These are phyloP conservation scores for Heliconius erato DNA, from an alignment of 2,888 invertebrate species.

Conservation along the genomic window DNA sequence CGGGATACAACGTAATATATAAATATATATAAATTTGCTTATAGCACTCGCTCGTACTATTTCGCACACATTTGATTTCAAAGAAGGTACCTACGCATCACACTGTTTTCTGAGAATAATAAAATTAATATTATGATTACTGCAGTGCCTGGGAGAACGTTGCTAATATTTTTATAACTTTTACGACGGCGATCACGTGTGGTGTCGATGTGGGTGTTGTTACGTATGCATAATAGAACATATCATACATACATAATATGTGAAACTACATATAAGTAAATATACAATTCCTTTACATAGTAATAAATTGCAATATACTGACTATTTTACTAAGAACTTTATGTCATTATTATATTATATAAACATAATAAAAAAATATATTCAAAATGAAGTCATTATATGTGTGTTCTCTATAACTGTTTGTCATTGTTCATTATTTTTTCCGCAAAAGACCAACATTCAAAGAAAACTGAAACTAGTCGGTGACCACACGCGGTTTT, in stretches of 20 bases:
- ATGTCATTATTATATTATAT: not conserved
- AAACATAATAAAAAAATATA: not conserved
- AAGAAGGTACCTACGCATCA: constrained; percentile 42
- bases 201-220: constrained; percentile 43
- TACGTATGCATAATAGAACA: not conserved
- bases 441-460: constrained; percentile 49
- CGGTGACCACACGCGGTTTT: constrained; percentile 51
- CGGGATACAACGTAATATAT: not conserved
- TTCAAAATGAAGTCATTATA: constrained; percentile 17
- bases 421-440: constrained; percentile 51
- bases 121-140: constrained; percentile 65
- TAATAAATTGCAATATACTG: not conserved
- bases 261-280: not conserved
- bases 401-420: constrained; percentile 40
- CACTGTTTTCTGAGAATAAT: constrained; percentile 70
- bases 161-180: constrained; percentile 71
- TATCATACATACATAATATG: not conserved
- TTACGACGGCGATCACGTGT: constrained; percentile 60
- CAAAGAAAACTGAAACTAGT: constrained; percentile 55
- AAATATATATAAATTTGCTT: not conserved
- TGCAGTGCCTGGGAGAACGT: constrained; percentile 70
- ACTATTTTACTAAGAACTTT: not conserved
- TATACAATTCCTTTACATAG: not conserved
- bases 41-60: constrained; percentile 14
- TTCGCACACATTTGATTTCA: constrained; percentile 8